Evolutionary conservation across 2,113 vertebrate genomes (phyloP).

Genomic region (Caranx melampygus): DNA sequence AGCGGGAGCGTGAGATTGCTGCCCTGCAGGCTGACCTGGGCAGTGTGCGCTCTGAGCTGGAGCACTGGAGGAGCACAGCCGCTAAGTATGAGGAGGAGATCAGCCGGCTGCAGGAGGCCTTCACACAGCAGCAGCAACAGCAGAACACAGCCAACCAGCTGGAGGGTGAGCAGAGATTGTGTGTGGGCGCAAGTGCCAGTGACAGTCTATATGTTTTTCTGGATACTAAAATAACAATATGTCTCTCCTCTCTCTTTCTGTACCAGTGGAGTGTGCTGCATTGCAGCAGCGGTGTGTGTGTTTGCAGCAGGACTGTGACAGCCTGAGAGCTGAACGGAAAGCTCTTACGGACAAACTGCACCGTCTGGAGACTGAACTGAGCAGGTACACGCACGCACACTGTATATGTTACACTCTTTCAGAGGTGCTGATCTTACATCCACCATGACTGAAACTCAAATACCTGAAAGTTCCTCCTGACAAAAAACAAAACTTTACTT

Average conservation of each 20-base stretch:
- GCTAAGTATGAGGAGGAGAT: conserved; percentile 92
- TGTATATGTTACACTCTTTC: too few species aligned
- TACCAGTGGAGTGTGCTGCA: conserved; percentile 88
- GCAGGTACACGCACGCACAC: conserved; percentile 82
- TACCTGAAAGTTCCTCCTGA: too few species aligned
- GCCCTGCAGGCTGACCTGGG: conserved; percentile 89
- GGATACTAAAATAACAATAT: not conserved
- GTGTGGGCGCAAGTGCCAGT: not conserved
- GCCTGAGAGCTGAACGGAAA: conserved; percentile 88
- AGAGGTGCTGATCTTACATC: too few species aligned
- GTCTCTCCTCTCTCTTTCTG: not conserved
- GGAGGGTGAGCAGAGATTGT: conserved; percentile 83
- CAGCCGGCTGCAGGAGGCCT: conserved; percentile 87
- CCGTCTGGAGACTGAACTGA: conserved; percentile 89
- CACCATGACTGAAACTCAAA: too few species aligned
- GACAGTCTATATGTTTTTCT: not conserved
- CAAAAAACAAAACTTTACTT: too few species aligned
- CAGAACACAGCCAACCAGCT: conserved; percentile 84
- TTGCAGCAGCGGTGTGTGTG: conserved; percentile 87
- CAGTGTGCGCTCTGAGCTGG: conserved; percentile 87
- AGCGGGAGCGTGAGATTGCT: conserved; percentile 89
- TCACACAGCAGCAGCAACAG: conserved; percentile 88
- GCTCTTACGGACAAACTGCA: conserved; percentile 88
- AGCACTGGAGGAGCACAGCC: conserved; percentile 90
- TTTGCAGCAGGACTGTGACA: conserved; percentile 90